phyloP scores from a whole-genome alignment of 2,113 vertebrate species.

The Onychostruthus taczanowskii region DNA sequence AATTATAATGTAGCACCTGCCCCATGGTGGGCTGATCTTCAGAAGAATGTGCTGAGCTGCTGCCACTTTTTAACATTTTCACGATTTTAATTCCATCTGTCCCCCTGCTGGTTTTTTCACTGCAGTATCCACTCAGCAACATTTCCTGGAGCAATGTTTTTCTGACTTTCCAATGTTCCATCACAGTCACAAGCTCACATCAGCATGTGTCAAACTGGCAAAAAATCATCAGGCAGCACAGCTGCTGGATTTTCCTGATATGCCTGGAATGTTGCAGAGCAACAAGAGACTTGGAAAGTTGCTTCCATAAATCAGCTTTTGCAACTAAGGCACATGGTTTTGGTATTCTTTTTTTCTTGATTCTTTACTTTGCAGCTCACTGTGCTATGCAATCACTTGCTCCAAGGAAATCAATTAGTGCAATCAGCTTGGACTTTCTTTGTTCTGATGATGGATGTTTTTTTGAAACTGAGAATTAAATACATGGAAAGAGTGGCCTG shows the following conservation, averaged over 20 bases:
- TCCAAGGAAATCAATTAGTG: conserved; percentile 41
- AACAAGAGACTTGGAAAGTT: conserved; percentile 1
- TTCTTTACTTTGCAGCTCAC: not conserved
- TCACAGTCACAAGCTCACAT: not conserved
- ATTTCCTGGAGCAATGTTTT: not conserved
- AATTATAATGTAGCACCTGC: not conserved
- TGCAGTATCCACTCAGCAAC: not conserved
- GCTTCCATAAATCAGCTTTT: conserved; percentile 23
- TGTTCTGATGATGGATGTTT: not conserved
- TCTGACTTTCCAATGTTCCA: not conserved
- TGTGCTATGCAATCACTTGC: not conserved
- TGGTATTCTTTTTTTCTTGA: not conserved
- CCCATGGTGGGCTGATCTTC: not conserved
- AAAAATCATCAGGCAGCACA: conserved; percentile 31
- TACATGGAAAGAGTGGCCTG: not conserved
- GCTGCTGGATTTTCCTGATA: conserved; percentile 30
- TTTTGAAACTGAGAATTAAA: not conserved
- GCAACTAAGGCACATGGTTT: not conserved
- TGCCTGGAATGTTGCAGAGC: not conserved
- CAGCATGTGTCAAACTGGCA: conserved; percentile 15
- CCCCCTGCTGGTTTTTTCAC: not conserved
- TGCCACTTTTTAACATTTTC: not conserved
- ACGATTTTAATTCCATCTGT: not conserved
- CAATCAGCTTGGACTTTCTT: conserved; percentile 18
- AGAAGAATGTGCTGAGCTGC: not conserved